These are phyloP conservation scores for Orientallactaga sibirica DNA, from an alignment of 2,797 vertebrate genomes.

Conservation along the genomic window DNA sequence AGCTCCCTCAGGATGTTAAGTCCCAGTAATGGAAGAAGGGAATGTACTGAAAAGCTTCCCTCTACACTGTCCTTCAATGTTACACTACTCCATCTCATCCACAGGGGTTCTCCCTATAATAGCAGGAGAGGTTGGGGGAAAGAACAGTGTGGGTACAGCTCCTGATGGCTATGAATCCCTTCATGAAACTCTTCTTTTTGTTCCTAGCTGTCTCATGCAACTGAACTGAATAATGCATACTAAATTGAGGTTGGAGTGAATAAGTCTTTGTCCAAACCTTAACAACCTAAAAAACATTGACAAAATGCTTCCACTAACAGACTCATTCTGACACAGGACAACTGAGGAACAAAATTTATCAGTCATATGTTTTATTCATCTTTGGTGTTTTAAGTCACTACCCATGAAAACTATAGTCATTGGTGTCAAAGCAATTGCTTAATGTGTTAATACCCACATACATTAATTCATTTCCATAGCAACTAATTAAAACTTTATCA, in stretches of 20 bases:
- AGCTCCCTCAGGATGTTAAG: background rate
- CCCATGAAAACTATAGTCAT: background rate
- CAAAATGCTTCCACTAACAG: background rate
- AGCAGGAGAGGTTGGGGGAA: background rate
- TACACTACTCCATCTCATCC: background rate
- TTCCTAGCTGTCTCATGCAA: background rate
- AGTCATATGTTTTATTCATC: conserved; percentile 37
- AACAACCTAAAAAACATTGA: conserved; percentile 26
- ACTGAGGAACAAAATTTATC: conserved; percentile 38
- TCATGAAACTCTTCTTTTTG: background rate
- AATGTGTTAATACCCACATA: background rate
- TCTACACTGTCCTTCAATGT: background rate
- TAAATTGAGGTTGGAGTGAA: background rate
- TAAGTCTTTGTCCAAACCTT: background rate
- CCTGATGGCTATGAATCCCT: background rate
- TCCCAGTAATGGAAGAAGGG: background rate
- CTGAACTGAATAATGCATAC: background rate
- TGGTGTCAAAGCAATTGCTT: conserved; percentile 26
- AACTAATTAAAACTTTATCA: conserved; percentile 55
- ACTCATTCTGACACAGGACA: conserved; percentile 7
- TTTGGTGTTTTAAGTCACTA: conserved; percentile 9
- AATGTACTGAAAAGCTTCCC: background rate
- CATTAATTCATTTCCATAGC: conserved; percentile 22
- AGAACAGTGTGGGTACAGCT: background rate
- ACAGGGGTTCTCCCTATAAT: background rate